phyloP scores from a whole-genome alignment of 64 coral and sea anemone genomes.

The Acropora tenuis region DNA sequence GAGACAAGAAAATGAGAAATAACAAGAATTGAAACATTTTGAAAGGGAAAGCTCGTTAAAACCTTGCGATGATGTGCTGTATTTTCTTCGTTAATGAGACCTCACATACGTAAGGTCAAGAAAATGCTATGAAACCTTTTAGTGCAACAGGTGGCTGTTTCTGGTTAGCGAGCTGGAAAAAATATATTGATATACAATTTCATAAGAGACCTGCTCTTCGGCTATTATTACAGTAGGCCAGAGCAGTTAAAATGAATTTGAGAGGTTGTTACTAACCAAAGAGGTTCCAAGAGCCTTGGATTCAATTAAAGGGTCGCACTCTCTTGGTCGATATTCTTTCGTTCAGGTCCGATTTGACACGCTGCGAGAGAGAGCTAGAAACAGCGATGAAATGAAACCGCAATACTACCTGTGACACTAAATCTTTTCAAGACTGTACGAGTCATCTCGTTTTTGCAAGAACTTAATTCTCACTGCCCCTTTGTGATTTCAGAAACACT shows the following conservation, averaged over 20 bases:
- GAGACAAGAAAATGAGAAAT: conserved; percentile 2
- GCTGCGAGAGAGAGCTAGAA: too few relatives aligned
- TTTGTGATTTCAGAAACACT: too few relatives aligned
- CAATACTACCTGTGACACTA: too few relatives aligned
- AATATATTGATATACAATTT: not conserved
- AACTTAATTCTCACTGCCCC: too few relatives aligned
- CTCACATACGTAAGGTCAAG: conserved; percentile 23
- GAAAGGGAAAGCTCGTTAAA: not conserved
- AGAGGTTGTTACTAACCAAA: too few relatives aligned
- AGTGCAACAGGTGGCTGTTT: conserved; percentile 27
- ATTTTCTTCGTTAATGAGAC: not conserved
- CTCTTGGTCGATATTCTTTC: too few relatives aligned
- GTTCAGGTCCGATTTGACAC: too few relatives aligned
- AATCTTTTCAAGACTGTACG: too few relatives aligned
- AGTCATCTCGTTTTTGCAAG: too few relatives aligned
- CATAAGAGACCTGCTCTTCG: not conserved
- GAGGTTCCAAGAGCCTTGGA: too few relatives aligned
- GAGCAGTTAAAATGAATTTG: not conserved
- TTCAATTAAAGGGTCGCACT: too few relatives aligned
- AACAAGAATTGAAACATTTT: conserved; percentile 10
- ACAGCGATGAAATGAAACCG: too few relatives aligned
- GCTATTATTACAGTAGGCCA: not conserved
- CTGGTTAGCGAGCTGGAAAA: conserved; percentile 33
- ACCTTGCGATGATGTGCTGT: not conserved
- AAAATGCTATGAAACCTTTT: conserved; percentile 21